Evolutionary conservation across 2,888 invertebrate species (phyloP), one percentile per base, ranked within the genome.

Genomic region (Drosophila leonis): DNA sequence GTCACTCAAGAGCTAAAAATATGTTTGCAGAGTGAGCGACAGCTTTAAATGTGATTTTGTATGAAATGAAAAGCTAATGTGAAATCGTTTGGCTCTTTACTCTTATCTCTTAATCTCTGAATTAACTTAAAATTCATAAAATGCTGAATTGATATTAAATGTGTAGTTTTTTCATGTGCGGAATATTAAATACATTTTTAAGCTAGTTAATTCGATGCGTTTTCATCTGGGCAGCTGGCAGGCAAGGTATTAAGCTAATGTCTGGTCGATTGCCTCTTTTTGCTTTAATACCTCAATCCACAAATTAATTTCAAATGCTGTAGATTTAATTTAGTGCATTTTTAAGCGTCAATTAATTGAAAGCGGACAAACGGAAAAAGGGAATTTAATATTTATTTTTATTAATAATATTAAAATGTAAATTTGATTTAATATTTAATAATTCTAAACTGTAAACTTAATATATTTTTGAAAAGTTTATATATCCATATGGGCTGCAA

Each of bases 21-120:
- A 65, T 62, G 41, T 73, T 72, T 55, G 66, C 78, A 60, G 51
- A 41, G 29, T 29, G 33, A 41, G 10, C 35, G n/a, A 59, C 24
- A 27, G 41, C 51, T 61, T 18, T 29, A 49, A 52, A 49, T 49
- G 13, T 27, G 24, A 49, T 49, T 49, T 33, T 4, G 12, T 18
- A 27, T 33, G 31, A 49, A 49, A 49, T 20, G 31, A 12, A 12
- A 49, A 31, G 49, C 49, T 49, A 49, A 49, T 49, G 31, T 49
- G 49, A 20, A 49, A 7, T 49, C 18, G 6, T 49, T 49, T 20
- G 49, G 31, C 49, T 33, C 18, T 49, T 31, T 33, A 18, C 49
- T 6, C 12, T 49, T 49, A 31, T 18, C 31, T 2, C n/a, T 33
- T 49, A 49, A 49, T 31, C 18, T 13, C 18, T 4, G 49, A 13